phyloP scores from a whole-genome alignment of 2,888 invertebrate genomes.

The Lasius platythorax region DNA sequence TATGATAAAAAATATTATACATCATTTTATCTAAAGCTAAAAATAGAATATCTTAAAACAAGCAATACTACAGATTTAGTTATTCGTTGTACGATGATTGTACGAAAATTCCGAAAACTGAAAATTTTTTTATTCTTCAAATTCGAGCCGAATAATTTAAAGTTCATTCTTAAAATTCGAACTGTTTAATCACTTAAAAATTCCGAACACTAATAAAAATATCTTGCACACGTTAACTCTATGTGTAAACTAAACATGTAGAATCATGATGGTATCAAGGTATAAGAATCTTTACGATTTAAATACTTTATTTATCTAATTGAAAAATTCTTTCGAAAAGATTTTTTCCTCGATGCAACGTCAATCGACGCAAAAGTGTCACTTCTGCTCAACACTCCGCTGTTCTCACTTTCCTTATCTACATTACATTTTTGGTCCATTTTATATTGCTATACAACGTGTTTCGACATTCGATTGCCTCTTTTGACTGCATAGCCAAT shows the following conservation, averaged over 20 bases:
- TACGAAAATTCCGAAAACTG: not conserved
- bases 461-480: slow-evolving; percentile 49
- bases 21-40: slow-evolving; percentile 59
- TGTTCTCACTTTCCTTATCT: slow-evolving; percentile 54
- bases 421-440: slow-evolving; percentile 77
- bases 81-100: slow-evolving; percentile 63
- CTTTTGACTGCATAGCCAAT: slow-evolving; percentile 56
- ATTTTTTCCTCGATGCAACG: slow-evolving; percentile 39
- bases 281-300: slow-evolving; percentile 58
- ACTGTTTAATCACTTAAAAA: not conserved
- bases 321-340: slow-evolving; percentile 56
- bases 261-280: slow-evolving; percentile 61
- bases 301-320: slow-evolving; percentile 63
- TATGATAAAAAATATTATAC: slow-evolving; percentile 69
- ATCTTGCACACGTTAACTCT: slow-evolving; percentile 29
- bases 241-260: slow-evolving; percentile 60
- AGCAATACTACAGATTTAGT: slow-evolving; percentile 52
- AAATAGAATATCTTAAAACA: slow-evolving; percentile 67
- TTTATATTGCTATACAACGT: slow-evolving; percentile 73
- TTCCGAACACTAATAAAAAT: slow-evolving; percentile 61
- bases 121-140: not conserved
- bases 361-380: not conserved
- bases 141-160: not conserved
- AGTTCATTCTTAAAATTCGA: not conserved
- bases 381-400: slow-evolving; percentile 26